A percentile compares a stretch with the other conserved stretches of the same genome.
phyloP scores from a whole-genome alignment of 2,888 invertebrate species.

The Zootermopsis nevadensis region DNA sequence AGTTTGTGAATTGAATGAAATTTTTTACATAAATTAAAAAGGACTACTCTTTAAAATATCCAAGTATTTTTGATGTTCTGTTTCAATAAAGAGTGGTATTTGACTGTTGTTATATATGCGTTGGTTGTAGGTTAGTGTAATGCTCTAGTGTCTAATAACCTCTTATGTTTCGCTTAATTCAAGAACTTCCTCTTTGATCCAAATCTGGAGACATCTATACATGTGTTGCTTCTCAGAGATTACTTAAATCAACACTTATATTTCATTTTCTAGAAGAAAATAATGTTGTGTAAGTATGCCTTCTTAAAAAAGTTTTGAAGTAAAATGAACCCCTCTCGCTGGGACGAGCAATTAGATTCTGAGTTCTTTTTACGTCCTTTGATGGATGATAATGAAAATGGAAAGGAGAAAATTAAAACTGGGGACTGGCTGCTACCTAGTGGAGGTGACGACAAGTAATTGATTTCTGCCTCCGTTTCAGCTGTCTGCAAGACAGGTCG shows the following conservation, averaged over 20 bases:
- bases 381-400: constrained; percentile 25
- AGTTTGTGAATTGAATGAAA: no score
- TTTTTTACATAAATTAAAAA: no score
- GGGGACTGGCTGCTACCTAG: background rate
- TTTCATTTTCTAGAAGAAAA: constrained; percentile 24
- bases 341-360: constrained; percentile 47
- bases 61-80: no score
- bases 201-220: background rate
- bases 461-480: background rate
- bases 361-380: constrained; percentile 16
- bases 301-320: constrained; percentile 37
- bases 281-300: constrained; percentile 15
- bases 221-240: background rate
- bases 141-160: no score
- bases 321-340: constrained; percentile 31
- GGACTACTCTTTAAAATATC: no score
- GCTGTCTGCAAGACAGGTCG: no score
- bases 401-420: constrained; percentile 22
- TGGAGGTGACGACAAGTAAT: background rate
- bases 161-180: no score
- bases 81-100: no score
- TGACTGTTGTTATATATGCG: no score
- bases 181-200: no score
- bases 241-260: background rate
- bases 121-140: no score